These are phyloP conservation scores for Leptothorax acervorum DNA, from an alignment of 2,888 invertebrate species.

Conservation along the genomic window DNA sequence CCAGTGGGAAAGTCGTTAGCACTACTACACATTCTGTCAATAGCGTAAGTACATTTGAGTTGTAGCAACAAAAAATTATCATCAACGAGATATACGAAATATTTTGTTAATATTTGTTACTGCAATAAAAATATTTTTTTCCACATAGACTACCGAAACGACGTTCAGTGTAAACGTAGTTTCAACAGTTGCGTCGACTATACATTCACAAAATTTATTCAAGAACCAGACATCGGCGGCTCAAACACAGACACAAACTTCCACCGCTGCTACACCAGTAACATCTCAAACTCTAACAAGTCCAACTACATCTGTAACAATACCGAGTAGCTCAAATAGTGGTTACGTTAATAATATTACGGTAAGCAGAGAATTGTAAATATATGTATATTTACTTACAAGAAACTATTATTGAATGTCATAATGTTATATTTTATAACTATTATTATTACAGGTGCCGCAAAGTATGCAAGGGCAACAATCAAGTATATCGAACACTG, in stretches of 20 bases:
- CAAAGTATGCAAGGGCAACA: constrained; percentile 78
- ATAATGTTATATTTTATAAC: constrained; percentile 13
- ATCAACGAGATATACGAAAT: neutral
- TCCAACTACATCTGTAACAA: constrained; percentile 69
- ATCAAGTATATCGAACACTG: constrained; percentile 44
- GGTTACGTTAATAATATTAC: constrained; percentile 77
- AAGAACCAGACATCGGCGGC: constrained; percentile 83
- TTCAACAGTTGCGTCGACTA: constrained; percentile 77
- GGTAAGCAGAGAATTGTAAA: constrained; percentile 68
- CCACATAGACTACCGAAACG: constrained; percentile 78
- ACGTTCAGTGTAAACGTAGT: constrained; percentile 77
- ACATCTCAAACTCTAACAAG: constrained; percentile 76
- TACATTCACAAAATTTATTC: constrained; percentile 77
- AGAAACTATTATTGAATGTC: neutral
- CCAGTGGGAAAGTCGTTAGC: constrained; percentile 89
- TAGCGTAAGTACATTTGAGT: constrained; percentile 74
- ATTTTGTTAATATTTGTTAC: neutral
- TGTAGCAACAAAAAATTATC: neutral
- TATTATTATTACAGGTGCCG: constrained; percentile 60
- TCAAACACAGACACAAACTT: constrained; percentile 82
- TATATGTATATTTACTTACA: neutral
- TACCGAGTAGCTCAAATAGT: constrained; percentile 76
- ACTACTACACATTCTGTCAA: constrained; percentile 78
- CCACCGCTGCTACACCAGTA: constrained; percentile 70
- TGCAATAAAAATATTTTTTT: neutral